Evolutionary conservation across 1,140 invertebrate species (phyloP).

Genomic region (Stenopsyche tienmushanensis): DNA sequence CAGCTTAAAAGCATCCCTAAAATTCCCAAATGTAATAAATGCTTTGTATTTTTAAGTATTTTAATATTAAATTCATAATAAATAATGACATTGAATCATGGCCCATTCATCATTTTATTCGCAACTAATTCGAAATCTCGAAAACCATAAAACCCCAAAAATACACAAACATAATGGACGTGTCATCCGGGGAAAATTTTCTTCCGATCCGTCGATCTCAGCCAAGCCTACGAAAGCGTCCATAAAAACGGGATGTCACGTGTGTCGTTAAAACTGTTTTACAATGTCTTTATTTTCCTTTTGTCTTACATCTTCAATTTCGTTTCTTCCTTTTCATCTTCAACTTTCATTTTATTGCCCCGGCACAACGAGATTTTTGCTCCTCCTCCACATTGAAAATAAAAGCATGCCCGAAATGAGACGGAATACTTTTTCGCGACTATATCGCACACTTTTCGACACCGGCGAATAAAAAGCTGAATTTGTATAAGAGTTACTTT

Average conservation of each 20-base stretch:
- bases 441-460: neutral
- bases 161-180: no score
- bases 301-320: slow-evolving; percentile 22
- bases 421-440: neutral
- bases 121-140: no score
- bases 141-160: no score
- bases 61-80: no score
- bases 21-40: no score
- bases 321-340: slow-evolving; percentile 17
- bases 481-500: neutral
- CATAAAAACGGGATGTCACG: slow-evolving; percentile 21
- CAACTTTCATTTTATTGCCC: slow-evolving; percentile 23
- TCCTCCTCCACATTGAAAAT: slow-evolving; percentile 4
- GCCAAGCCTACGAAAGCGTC: neutral
- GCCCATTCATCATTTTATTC: no score
- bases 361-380: slow-evolving; percentile 16
- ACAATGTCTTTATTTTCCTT: slow-evolving; percentile 29
- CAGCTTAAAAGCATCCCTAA: no score
- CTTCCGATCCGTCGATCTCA: no score
- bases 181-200: no score
- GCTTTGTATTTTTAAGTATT: no score
- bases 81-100: no score
- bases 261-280: slow-evolving; percentile 30
- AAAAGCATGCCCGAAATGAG: slow-evolving; percentile 3
- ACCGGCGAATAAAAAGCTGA: neutral